Conservation (phyloP, 1,140 invertebrate species). For the Glomeris maerens region DNA sequence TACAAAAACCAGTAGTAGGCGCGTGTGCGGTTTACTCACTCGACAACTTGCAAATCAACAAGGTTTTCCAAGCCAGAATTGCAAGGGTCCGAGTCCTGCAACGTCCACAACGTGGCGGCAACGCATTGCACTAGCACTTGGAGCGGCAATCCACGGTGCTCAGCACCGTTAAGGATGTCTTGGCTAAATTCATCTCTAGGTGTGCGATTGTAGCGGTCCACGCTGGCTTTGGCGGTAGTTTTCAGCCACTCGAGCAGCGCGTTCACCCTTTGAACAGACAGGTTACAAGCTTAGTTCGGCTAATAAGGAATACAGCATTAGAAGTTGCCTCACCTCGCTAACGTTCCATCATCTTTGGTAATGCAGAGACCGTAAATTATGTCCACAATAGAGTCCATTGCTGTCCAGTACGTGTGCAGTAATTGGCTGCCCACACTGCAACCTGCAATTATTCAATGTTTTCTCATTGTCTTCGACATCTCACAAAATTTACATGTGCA, state of each 20-base stretch:
- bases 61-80: too few relatives aligned
- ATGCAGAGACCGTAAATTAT: slow-evolving; percentile 60
- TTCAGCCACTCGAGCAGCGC: slow-evolving; percentile 50
- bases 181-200: slow-evolving; percentile 19
- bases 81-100: slow-evolving; percentile 36
- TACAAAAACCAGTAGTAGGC: too few relatives aligned
- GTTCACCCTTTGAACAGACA: slow-evolving; percentile 30
- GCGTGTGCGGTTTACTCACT: slow-evolving; percentile 54
- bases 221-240: slow-evolving; percentile 37
- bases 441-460: too few relatives aligned
- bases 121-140: slow-evolving; percentile 46
- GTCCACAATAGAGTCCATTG: slow-evolving; percentile 56
- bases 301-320: background rate
- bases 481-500: background rate
- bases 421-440: too few relatives aligned
- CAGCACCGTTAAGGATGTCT: slow-evolving; percentile 22
- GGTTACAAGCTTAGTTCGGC: background rate
- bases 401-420: slow-evolving; percentile 8
- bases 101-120: slow-evolving; percentile 65
- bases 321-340: slow-evolving; percentile 19
- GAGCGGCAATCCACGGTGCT: slow-evolving; percentile 20
- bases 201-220: slow-evolving; percentile 24
- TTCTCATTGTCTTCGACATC: background rate
- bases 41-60: slow-evolving; percentile 45
- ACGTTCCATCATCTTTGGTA: slow-evolving; percentile 31